phyloP scores from a whole-genome alignment of 2,888 invertebrate species.

The Xylocampa areola region DNA sequence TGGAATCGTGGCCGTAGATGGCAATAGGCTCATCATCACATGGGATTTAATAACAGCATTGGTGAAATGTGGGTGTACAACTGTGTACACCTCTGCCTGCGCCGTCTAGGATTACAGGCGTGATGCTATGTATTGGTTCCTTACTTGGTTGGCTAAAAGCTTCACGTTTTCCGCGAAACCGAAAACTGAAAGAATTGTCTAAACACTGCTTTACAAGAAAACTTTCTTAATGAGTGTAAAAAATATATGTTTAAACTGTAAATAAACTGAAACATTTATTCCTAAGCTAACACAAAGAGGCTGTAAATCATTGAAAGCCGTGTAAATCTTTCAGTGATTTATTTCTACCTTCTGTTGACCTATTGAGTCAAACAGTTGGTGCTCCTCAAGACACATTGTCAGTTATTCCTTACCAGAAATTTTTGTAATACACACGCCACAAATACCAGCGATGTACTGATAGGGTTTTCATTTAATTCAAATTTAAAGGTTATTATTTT shows the following conservation, averaged over 20 bases:
- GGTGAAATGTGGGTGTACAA: no score
- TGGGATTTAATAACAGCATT: no score
- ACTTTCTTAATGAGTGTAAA: neutral
- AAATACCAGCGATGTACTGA: no score
- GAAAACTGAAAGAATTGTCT: constrained; percentile 14
- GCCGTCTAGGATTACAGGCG: no score
- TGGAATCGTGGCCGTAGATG: no score
- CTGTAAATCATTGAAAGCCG: constrained; percentile 25
- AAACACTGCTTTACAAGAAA: constrained; percentile 7
- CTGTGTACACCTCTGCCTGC: no score
- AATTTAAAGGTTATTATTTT: no score
- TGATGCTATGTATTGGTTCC: no score
- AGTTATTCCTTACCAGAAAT: no score
- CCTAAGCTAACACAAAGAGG: constrained; percentile 21
- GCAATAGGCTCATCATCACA: no score
- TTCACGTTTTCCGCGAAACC: constrained; percentile 2
- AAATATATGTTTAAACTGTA: constrained; percentile 36
- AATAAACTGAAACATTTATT: constrained; percentile 47
- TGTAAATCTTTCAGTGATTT: constrained; percentile 40
- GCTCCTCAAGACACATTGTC: neutral
- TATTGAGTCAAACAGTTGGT: constrained; percentile 27
- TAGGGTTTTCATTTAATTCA: no score
- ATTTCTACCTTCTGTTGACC: constrained; percentile 17
- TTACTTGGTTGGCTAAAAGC: neutral
- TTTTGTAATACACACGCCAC: no score